These are phyloP conservation scores for Megalurothrips usitatus DNA, from an alignment of 2,888 invertebrate genomes.

Conservation along the genomic window DNA sequence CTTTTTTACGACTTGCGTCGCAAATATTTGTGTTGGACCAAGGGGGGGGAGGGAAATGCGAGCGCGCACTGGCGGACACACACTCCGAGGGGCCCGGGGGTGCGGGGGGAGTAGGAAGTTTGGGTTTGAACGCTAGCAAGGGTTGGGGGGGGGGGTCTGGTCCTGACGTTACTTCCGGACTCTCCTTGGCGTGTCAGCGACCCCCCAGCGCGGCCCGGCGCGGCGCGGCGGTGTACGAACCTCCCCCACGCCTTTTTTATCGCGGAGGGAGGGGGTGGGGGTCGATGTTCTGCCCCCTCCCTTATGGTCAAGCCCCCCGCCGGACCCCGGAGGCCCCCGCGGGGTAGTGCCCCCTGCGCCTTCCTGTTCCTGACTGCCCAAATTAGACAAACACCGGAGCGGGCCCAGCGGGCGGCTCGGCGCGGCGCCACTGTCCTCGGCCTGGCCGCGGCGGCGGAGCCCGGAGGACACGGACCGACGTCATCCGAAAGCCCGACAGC, in stretches of 20 bases:
- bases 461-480: no score
- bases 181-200: not conserved
- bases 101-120: not conserved
- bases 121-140: not conserved
- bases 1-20: not conserved
- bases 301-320: not conserved
- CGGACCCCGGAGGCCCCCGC: not conserved
- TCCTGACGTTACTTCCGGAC: constrained; percentile 22
- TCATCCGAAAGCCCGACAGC: no score
- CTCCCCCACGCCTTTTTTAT: no score
- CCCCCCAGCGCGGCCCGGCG: not conserved
- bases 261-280: not conserved
- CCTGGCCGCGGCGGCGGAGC: no score
- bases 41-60: not conserved
- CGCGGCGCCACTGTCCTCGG: not conserved
- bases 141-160: not conserved
- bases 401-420: not conserved
- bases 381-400: constrained; percentile 19
- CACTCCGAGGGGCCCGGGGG: not conserved
- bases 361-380: constrained; percentile 6
- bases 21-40: constrained; percentile 3
- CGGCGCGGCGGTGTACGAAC: not conserved
- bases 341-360: not conserved
- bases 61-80: not conserved
- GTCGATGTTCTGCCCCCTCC: not conserved